Percentiles rank a stretch among this genome's conserved stretches.
phyloP scores from a whole-genome alignment of 1,140 invertebrate species.

The Drosophila erecta region DNA sequence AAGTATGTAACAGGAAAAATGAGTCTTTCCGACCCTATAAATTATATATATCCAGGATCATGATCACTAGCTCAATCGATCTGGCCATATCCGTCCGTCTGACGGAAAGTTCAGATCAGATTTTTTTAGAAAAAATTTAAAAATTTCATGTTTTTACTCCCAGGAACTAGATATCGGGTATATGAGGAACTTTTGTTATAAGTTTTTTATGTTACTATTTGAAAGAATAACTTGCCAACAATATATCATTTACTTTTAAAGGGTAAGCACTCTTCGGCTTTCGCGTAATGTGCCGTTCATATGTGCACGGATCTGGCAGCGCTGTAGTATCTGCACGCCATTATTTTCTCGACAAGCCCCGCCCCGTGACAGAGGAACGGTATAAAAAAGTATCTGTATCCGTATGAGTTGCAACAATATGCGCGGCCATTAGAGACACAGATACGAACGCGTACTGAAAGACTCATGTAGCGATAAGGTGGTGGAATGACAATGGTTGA shows the following conservation, averaged over 20 bases:
- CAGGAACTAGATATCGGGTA: too few species aligned
- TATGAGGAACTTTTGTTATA: too few species aligned
- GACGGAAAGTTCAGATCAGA: too few species aligned
- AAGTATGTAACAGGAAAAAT: too few species aligned
- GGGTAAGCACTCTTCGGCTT: background rate
- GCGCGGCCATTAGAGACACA: conserved; percentile 21
- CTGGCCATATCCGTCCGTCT: too few species aligned
- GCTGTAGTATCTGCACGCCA: conserved; percentile 8
- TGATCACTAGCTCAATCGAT: too few species aligned
- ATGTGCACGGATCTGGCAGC: conserved; percentile 37
- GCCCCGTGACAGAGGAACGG: conserved; percentile 34
- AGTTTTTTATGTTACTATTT: too few species aligned
- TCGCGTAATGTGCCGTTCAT: background rate
- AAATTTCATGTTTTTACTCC: too few species aligned
- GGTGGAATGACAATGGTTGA: conserved; percentile 29
- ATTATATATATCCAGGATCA: too few species aligned
- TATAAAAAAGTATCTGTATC: conserved; percentile 49
- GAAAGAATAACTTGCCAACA: too few species aligned
- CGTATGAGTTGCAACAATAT: conserved; percentile 56
- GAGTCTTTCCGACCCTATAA: too few species aligned
- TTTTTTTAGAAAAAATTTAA: too few species aligned
- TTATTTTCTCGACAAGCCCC: conserved; percentile 35
- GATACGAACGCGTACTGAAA: conserved; percentile 7
- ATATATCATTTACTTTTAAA: background rate
- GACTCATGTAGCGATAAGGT: conserved; percentile 1